phyloP scores from a whole-genome alignment of 1,140 invertebrate species.

The Drosophila orena region DNA sequence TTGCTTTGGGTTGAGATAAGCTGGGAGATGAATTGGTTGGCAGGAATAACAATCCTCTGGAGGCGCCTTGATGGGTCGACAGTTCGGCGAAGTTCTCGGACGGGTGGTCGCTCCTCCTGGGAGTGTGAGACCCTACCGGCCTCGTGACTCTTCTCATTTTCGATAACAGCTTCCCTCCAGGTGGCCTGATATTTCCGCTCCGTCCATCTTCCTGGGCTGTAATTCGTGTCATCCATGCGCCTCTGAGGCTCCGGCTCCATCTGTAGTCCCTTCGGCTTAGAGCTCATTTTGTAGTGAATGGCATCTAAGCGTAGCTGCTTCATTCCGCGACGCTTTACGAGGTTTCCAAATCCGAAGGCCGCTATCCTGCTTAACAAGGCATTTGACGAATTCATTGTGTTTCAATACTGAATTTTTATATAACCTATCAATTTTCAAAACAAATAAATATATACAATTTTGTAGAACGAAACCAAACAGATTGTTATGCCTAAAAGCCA shows the following conservation, averaged over 20 bases:
- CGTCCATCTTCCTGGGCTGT: background rate
- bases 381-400: slow-evolving; percentile 13
- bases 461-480: background rate
- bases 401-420: background rate
- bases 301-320: slow-evolving; percentile 9
- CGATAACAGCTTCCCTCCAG: slow-evolving; percentile 1
- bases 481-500: background rate
- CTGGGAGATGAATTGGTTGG: slow-evolving; percentile 2
- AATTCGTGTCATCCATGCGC: slow-evolving; percentile 12
- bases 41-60: background rate
- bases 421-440: background rate
- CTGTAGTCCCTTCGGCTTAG: background rate
- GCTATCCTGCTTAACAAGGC: background rate
- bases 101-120: background rate
- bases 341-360: background rate
- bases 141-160: background rate
- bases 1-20: slow-evolving; percentile 12
- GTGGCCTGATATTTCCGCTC: slow-evolving; percentile 19
- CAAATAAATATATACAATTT: background rate
- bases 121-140: too few relatives aligned
- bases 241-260: background rate
- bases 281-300: slow-evolving; percentile 5
- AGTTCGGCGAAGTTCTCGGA: background rate
- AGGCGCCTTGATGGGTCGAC: background rate
- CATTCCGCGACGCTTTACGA: background rate